phyloP scores from a whole-genome alignment of 2,113 vertebrate genomes.

The Protobothrops mucrosquamatus region DNA sequence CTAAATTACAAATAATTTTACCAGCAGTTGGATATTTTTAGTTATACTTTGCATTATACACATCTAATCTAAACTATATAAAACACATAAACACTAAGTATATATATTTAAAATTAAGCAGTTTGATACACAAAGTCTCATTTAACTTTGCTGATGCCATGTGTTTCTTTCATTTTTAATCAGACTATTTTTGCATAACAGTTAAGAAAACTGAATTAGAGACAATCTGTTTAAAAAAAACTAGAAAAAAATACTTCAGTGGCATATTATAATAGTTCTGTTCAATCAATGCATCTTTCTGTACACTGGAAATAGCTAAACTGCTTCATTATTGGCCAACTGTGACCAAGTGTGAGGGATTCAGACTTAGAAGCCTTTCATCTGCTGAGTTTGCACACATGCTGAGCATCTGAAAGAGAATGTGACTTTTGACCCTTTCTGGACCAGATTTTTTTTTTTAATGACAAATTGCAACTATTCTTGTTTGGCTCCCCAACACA shows the following conservation, averaged over 20 bases:
- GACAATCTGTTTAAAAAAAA: not conserved
- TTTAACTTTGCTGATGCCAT: not conserved
- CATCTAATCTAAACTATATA: not conserved
- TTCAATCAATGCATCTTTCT: not conserved
- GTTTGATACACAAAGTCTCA: not conserved
- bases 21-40: not conserved
- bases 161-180: not conserved
- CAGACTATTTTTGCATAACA: not conserved
- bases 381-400: slow-evolving; percentile 14
- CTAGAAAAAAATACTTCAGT: not conserved
- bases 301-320: not conserved
- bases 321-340: slow-evolving; percentile 29
- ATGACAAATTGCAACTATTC: slow-evolving; percentile 13
- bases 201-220: not conserved
- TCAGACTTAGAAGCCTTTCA: slow-evolving; percentile 20
- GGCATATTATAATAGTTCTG: not conserved
- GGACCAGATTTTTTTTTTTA: slow-evolving; percentile 12
- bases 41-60: not conserved
- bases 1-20: not conserved
- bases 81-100: not conserved
- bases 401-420: slow-evolving; percentile 30
- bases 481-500: not conserved
- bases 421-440: slow-evolving; percentile 28
- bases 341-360: slow-evolving; percentile 27
- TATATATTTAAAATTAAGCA: not conserved